A percentile compares a stretch with the other conserved stretches of the same genome.
phyloP scores from a whole-genome alignment of 1,140 invertebrate species.

The Bradynema listronoti region DNA sequence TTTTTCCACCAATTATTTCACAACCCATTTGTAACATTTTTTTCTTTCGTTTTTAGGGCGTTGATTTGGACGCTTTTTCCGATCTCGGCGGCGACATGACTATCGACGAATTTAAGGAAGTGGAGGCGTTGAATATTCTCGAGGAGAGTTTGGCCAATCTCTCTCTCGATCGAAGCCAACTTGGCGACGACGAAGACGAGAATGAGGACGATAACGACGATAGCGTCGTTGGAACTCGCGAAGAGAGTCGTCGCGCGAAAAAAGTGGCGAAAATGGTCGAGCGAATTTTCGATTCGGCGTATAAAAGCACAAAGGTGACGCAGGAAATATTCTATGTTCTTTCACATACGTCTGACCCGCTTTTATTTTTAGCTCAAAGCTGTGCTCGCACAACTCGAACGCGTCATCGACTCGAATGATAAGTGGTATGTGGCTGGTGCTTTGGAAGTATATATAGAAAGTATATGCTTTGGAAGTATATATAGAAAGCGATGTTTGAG shows the following conservation, averaged over 20 bases:
- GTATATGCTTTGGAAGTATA: neutral
- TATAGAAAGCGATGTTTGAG: no score
- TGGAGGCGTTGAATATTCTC: slow-evolving; percentile 12
- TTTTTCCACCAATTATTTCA: no score
- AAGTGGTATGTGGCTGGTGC: slow-evolving; percentile 21
- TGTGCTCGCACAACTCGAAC: slow-evolving; percentile 14
- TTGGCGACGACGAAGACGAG: slow-evolving; percentile 20
- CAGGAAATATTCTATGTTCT: no score
- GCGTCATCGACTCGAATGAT: slow-evolving; percentile 24
- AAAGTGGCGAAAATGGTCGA: neutral
- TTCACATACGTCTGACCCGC: no score
- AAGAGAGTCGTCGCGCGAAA: neutral
- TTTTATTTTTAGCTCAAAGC: no score
- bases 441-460: neutral
- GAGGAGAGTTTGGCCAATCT: slow-evolving; percentile 27
- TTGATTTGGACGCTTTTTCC: slow-evolving; percentile 50
- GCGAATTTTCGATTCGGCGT: slow-evolving; percentile 22
- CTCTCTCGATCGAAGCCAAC: slow-evolving; percentile 14
- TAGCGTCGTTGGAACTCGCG: no score
- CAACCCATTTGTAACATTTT: no score
- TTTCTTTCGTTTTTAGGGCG: slow-evolving; percentile 34
- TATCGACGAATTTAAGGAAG: slow-evolving; percentile 1
- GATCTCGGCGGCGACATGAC: slow-evolving; percentile 28
- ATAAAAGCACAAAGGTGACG: slow-evolving; percentile 28
- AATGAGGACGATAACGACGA: neutral